phyloP scores from a whole-genome alignment of 2,888 invertebrate genomes.

The Magallana nippona region DNA sequence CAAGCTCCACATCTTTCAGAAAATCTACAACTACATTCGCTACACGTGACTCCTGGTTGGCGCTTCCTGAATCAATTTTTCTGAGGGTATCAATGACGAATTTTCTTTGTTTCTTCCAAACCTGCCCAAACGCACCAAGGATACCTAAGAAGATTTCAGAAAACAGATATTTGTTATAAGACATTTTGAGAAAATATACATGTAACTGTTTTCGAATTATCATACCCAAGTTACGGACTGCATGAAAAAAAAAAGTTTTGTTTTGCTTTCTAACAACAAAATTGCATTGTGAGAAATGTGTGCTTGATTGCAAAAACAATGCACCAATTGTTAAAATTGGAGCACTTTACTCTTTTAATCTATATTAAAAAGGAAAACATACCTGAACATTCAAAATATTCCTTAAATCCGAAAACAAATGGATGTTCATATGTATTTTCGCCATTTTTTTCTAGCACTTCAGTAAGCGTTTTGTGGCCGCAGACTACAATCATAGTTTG shows the following conservation, averaged over 20 bases:
- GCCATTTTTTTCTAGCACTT: background rate
- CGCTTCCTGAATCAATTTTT: background rate
- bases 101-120: conserved; percentile 12
- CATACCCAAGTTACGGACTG: too few relatives aligned
- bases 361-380: background rate
- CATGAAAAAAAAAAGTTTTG: too few relatives aligned
- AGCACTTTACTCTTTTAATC: background rate
- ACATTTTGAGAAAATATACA: background rate
- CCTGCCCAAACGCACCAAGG: background rate
- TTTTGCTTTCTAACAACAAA: too few relatives aligned
- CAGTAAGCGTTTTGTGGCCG: background rate
- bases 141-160: background rate
- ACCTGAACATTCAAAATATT: conserved; percentile 18
- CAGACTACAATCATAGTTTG: conserved; percentile 1
- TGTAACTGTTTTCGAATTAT: too few relatives aligned
- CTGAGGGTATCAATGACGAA: background rate
- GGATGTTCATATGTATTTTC: background rate
- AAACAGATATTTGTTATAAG: background rate
- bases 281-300: background rate
- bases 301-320: background rate
- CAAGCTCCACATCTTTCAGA: background rate
- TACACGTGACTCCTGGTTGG: background rate
- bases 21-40: background rate
- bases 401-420: background rate
- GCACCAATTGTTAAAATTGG: background rate